Evolutionary conservation across 2,113 vertebrate species (phyloP).

Genomic region (Tupaia tana): DNA sequence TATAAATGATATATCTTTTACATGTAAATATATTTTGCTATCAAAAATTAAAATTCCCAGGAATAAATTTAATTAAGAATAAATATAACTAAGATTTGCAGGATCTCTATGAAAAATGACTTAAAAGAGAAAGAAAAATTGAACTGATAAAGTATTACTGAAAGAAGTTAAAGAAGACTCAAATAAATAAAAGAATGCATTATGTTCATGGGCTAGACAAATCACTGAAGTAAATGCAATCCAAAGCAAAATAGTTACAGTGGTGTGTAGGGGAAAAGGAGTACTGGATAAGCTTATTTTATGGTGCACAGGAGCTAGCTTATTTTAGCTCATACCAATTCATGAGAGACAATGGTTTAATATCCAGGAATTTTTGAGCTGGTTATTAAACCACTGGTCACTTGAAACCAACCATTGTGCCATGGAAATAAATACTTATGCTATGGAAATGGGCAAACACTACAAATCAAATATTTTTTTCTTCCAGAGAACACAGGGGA

Average conservation of each 20-base stretch:
- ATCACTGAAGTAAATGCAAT: neutral
- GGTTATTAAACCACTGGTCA: neutral
- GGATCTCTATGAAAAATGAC: neutral
- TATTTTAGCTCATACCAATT: neutral
- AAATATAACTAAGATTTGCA: neutral
- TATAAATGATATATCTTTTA: neutral
- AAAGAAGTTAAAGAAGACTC: constrained; percentile 27
- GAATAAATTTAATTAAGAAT: neutral
- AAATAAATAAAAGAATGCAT: neutral
- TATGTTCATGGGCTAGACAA: neutral
- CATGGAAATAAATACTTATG: neutral
- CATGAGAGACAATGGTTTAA: neutral
- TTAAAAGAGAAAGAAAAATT: neutral
- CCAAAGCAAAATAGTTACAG: neutral
- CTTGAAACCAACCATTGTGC: constrained; percentile 18
- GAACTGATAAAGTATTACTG: neutral
- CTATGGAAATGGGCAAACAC: neutral
- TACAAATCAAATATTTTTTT: neutral
- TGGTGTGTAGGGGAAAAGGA: too few species aligned
- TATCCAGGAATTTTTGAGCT: neutral
- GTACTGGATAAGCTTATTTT: neutral
- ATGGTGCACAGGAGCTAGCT: neutral
- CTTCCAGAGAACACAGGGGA: neutral
- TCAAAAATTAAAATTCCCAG: constrained; percentile 5
- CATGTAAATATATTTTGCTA: neutral